Evolutionary conservation across 2,113 vertebrate species (phyloP).

Genomic region (Suricata suricatta): DNA sequence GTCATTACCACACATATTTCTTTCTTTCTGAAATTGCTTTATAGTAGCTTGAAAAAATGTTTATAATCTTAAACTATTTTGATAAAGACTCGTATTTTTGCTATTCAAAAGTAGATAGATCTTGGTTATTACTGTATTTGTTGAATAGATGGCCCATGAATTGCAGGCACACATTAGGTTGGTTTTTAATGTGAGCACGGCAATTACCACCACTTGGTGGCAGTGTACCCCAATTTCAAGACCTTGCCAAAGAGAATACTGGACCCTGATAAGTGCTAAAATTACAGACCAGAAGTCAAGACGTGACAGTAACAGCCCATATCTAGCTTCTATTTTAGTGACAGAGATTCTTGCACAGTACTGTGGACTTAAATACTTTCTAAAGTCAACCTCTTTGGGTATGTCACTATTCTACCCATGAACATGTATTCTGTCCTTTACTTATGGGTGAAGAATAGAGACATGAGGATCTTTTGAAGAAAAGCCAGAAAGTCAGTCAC

Average conservation of each 20-base stretch:
- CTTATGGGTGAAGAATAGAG: not conserved
- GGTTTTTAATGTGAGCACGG: not conserved
- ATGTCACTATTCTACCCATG: not conserved
- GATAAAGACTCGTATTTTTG: not conserved
- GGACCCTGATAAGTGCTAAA: not conserved
- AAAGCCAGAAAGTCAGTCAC: not conserved
- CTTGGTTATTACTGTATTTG: not conserved
- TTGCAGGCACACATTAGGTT: not conserved
- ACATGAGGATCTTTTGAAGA: not conserved
- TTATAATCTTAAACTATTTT: not conserved
- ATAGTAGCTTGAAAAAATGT: not conserved
- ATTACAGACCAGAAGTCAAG: constrained; percentile 27
- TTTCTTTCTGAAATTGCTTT: constrained; percentile 16
- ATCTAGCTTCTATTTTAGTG: constrained; percentile 48
- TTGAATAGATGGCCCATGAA: not conserved
- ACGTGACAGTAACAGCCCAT: not conserved
- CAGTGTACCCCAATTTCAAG: constrained; percentile 57
- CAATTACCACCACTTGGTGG: constrained; percentile 71
- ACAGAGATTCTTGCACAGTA: not conserved
- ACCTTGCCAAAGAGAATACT: not conserved
- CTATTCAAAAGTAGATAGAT: not conserved
- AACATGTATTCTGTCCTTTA: not conserved
- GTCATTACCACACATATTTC: not conserved
- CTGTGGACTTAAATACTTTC: not conserved
- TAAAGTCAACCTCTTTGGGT: not conserved